Conservation (phyloP, 2,888 invertebrate species). For the Megaustenia siamemsis region DNA sequence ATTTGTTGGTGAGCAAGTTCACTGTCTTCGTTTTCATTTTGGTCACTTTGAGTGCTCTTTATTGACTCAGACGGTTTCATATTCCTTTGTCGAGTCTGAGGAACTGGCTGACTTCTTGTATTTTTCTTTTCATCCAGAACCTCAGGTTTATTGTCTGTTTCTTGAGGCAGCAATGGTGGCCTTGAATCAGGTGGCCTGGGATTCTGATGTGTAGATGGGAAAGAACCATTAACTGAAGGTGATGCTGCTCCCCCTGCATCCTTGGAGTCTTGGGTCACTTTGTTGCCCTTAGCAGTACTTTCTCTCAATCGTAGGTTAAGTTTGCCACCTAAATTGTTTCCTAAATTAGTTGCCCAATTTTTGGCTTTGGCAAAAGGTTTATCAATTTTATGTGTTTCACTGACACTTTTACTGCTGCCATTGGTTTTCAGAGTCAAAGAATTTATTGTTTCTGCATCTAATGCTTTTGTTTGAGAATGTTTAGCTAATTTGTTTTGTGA, state of each 20-base stretch:
- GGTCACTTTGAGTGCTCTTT: not conserved
- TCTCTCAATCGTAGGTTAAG: not conserved
- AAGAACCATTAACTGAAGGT: not conserved
- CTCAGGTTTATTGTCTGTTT: not conserved
- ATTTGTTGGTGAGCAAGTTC: not conserved
- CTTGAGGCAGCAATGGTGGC: not conserved
- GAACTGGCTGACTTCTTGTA: not conserved
- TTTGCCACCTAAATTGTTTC: constrained; percentile 15
- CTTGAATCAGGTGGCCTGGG: not conserved
- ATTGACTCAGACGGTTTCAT: not conserved
- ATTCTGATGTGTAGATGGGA: not conserved
- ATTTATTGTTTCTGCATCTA: not conserved
- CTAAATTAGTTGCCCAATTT: constrained; percentile 34
- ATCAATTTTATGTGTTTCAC: not conserved
- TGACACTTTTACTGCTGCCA: not conserved
- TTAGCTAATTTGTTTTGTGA: not conserved
- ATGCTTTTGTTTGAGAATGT: not conserved
- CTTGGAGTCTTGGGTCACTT: not conserved
- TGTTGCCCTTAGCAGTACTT: not conserved
- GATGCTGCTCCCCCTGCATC: not conserved
- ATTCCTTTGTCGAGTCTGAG: not conserved
- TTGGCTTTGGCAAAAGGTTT: constrained; percentile 28
- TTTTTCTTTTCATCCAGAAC: not conserved
- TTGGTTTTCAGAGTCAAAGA: no score
- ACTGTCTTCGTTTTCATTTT: not conserved